Evolutionary conservation across 2,888 invertebrate species (phyloP).

Genomic region (Deroplatys truncata): DNA sequence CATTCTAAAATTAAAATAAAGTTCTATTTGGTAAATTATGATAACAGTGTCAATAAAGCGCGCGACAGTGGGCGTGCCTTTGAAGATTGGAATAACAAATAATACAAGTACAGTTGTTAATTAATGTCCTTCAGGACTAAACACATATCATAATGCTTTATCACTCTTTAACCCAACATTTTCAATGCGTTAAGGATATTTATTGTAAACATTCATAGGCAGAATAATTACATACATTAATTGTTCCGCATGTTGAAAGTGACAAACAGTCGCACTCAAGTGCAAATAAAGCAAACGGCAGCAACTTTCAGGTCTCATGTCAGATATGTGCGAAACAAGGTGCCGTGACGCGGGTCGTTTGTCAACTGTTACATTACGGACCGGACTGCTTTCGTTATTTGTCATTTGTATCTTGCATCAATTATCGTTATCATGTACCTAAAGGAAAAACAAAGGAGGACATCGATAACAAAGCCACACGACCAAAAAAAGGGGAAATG

Average conservation of each 20-base stretch:
- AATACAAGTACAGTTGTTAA: too few relatives aligned
- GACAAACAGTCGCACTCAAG: not conserved
- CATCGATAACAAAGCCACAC: not conserved
- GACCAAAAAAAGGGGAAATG: not conserved
- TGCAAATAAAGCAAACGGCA: not conserved
- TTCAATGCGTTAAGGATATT: not conserved
- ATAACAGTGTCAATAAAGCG: too few relatives aligned
- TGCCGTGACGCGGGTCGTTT: conserved; percentile 24
- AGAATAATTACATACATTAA: not conserved
- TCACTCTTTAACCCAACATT: too few relatives aligned
- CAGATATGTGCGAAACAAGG: not conserved
- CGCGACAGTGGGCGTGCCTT: too few relatives aligned
- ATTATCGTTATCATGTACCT: conserved; percentile 7
- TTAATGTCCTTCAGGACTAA: too few relatives aligned
- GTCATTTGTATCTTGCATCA: conserved; percentile 14
- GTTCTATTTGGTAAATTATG: too few relatives aligned
- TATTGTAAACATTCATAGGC: not conserved
- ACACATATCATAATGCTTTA: too few relatives aligned
- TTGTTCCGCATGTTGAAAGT: not conserved
- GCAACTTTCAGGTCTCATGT: not conserved
- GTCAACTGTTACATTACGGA: conserved; percentile 18
- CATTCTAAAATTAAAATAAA: too few relatives aligned
- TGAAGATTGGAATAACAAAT: too few relatives aligned
- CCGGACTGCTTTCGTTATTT: conserved; percentile 7
- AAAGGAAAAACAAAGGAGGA: not conserved